phyloP scores from a whole-genome alignment of 1,140 invertebrate genomes.

The Drosophila funebris region DNA sequence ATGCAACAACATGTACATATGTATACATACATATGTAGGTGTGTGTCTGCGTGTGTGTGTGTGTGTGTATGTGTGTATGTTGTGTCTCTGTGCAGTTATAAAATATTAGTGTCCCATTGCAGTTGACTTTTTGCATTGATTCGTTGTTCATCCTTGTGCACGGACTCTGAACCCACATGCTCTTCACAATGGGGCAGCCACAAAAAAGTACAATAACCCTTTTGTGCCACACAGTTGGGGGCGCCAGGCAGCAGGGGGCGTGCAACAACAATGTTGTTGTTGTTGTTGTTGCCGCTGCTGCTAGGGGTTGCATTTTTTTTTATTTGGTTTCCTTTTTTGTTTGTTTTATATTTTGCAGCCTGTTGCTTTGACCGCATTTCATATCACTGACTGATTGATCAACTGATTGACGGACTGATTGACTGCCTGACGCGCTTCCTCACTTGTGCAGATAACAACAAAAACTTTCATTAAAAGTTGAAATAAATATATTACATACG shows the following conservation, averaged over 20 bases:
- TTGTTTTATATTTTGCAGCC: constrained; percentile 31
- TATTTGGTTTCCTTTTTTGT: background rate
- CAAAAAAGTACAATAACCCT: constrained; percentile 63
- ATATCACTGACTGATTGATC: background rate
- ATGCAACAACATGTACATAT: constrained; percentile 7
- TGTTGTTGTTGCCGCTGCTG: too few relatives aligned
- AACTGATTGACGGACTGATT: constrained; percentile 16
- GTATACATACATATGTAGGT: constrained; percentile 11
- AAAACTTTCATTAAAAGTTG: constrained; percentile 61
- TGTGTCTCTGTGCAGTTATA: constrained; percentile 39
- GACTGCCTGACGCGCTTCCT: constrained; percentile 41
- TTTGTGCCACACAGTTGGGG: background rate
- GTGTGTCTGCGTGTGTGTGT: background rate
- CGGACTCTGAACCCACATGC: constrained; percentile 49
- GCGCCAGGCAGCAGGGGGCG: background rate
- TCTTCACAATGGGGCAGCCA: constrained; percentile 13
- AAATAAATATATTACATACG: constrained; percentile 23
- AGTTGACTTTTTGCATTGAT: constrained; percentile 36
- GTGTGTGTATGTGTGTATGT: constrained; percentile 11
- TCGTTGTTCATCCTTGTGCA: constrained; percentile 51
- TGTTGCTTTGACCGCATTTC: constrained; percentile 49
- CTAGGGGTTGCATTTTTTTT: background rate
- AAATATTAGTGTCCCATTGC: constrained; percentile 51
- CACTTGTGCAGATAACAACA: constrained; percentile 66
- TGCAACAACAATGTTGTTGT: background rate